Conservation (phyloP, 1,140 invertebrate genomes). For the Euwallacea similis region DNA sequence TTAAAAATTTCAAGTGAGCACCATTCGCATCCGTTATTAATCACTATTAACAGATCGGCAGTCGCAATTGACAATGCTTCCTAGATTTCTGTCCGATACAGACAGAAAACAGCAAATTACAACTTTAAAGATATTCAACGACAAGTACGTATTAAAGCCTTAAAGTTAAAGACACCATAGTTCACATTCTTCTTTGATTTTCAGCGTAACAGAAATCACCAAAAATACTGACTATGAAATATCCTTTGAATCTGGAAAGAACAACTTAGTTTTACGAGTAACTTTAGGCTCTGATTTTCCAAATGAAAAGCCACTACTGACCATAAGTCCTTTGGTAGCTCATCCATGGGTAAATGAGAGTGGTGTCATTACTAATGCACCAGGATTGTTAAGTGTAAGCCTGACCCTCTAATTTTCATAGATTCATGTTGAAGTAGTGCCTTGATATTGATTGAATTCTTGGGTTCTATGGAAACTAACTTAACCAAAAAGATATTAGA, state of each 20-base stretch:
- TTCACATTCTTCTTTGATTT: conserved; percentile 26
- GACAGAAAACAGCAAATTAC: conserved; percentile 67
- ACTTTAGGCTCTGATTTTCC: conserved; percentile 70
- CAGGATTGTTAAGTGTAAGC: conserved; percentile 70
- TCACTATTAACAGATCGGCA: too few species aligned
- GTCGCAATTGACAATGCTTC: too few species aligned
- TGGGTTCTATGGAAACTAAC: too few species aligned
- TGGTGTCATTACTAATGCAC: conserved; percentile 68
- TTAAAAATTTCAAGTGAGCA: too few species aligned
- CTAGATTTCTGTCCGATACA: too few species aligned
- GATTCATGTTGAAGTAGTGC: too few species aligned
- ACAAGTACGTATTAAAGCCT: conserved; percentile 50
- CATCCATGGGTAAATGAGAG: conserved; percentile 71
- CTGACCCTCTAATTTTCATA: neutral
- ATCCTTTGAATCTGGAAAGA: conserved; percentile 64
- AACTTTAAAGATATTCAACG: conserved; percentile 72
- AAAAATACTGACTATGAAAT: conserved; percentile 72
- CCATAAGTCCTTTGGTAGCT: conserved; percentile 64
- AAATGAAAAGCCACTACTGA: conserved; percentile 70
- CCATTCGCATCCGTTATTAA: too few species aligned
- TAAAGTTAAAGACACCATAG: too few species aligned
- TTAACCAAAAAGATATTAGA: too few species aligned
- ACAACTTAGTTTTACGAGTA: conserved; percentile 66
- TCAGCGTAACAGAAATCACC: conserved; percentile 68
- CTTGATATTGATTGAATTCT: too few species aligned